phyloP scores from a whole-genome alignment of 2,888 invertebrate genomes.

The Cephus pulcher region DNA sequence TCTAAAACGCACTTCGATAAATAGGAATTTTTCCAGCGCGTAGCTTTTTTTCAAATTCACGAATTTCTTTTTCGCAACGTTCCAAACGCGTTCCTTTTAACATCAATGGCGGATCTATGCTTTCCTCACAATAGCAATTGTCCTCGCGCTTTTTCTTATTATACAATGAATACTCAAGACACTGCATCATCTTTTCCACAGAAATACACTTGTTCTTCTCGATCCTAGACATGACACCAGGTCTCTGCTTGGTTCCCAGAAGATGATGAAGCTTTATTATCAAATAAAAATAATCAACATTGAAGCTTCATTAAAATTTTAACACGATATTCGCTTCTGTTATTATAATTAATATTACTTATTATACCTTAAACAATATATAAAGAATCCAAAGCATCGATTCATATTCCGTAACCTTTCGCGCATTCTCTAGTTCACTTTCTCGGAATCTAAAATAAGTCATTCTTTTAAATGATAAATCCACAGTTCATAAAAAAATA shows the following conservation, averaged over 20 bases:
- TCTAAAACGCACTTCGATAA: not conserved
- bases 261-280: slow-evolving; percentile 49
- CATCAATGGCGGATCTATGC: slow-evolving; percentile 19
- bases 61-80: slow-evolving; percentile 40
- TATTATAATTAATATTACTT: not conserved
- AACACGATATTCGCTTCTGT: not conserved
- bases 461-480: not conserved
- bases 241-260: slow-evolving; percentile 39
- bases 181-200: slow-evolving; percentile 51
- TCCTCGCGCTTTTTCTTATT: slow-evolving; percentile 7
- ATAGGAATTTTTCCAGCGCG: not conserved
- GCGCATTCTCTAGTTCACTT: slow-evolving; percentile 25
- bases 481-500: not conserved
- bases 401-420: slow-evolving; percentile 38
- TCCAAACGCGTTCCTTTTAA: slow-evolving; percentile 34
- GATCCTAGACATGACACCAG: slow-evolving; percentile 48
- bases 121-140: slow-evolving; percentile 16
- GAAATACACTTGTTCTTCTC: slow-evolving; percentile 37
- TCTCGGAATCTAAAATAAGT: slow-evolving; percentile 34
- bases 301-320: not conserved
- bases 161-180: slow-evolving; percentile 42
- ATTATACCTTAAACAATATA: slow-evolving; percentile 51
- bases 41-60: slow-evolving; percentile 28
- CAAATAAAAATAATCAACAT: not conserved
- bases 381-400: slow-evolving; percentile 51